Evolutionary conservation across 2,113 vertebrate species (phyloP).

Genomic region (Heteronetta atricapilla): DNA sequence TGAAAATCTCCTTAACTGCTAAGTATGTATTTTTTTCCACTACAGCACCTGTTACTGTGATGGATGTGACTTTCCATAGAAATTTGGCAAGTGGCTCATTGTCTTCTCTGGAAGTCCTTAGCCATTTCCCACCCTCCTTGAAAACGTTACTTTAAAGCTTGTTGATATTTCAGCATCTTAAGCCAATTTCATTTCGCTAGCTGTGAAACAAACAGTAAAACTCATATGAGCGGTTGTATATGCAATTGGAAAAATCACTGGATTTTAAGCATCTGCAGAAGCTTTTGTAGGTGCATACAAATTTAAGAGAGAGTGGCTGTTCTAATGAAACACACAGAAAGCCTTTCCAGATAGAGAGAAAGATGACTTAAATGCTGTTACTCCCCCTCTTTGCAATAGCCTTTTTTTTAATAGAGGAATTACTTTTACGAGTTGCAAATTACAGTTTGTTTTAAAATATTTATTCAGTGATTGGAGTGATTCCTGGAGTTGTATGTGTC

Average conservation of each 20-base stretch:
- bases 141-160: not conserved
- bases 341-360: not conserved
- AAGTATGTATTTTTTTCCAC: slow-evolving; percentile 34
- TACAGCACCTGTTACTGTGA: not conserved
- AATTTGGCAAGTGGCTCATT: not conserved
- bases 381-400: not conserved
- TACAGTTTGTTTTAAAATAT: not conserved
- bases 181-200: not conserved
- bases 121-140: not conserved
- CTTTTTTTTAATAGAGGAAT: not conserved
- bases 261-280: not conserved
- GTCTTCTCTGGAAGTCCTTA: not conserved
- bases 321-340: not conserved
- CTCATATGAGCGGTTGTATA: not conserved
- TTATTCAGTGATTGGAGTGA: not conserved
- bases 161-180: not conserved
- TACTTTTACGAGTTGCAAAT: not conserved
- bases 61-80: not conserved
- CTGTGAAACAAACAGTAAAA: not conserved
- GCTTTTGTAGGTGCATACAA: not conserved
- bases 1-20: slow-evolving; percentile 39
- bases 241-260: not conserved
- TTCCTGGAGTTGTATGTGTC: not conserved
- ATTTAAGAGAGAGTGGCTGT: not conserved
- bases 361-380: not conserved